Evolutionary conservation across 2,113 vertebrate species (phyloP), one percentile per base, ranked within the genome.

Genomic region (Kryptolebias marmoratus): DNA sequence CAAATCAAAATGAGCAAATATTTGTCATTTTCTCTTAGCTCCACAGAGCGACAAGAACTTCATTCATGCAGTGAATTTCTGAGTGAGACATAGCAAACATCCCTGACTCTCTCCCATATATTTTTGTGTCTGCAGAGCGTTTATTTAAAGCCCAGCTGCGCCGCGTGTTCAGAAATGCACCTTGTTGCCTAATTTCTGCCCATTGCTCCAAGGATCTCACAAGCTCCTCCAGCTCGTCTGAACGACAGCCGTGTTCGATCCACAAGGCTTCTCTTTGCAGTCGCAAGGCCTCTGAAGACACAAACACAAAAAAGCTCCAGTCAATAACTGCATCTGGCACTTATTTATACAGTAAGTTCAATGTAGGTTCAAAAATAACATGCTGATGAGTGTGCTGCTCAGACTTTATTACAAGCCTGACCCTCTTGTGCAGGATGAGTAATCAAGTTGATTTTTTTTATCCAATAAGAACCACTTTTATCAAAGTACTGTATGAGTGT

Each of bases 251-350:
- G 11, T 89, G 72, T 76, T 95, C 93, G 76, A 88, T 80, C 87
- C 92, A 88, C 75, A 95, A 76, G 56, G 90, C 72, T 49, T 87
- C 83, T 48, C 58, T 92, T 62, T 94, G 94, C 60, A 95, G 94
- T 53, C 91, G 90, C 73, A 97, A 93, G 49, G 95, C 96, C 82
- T 95, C 97, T 98, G 87, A 42, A 71, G 60, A 68, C 66, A 80
- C 62, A 84, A 4, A 74, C 52, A 68, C 47, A 73, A 60, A 49
- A 39, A 14, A 28, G 42, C 7, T 67, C 30, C 27, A 14, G 22
- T 14, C n/a, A 48, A n/a, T n/a, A 64, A 49, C 9, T 36, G 13
- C 27, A 63, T 22, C 50, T 39, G 36, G n/a, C 22, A 71, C 36
- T 68, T 57, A 28, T 64, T 73, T 49, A 72, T 10, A 55, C 14